These are phyloP conservation scores for Melierax canorus DNA, from an alignment of 2,113 vertebrate species.

Conservation along the genomic window DNA sequence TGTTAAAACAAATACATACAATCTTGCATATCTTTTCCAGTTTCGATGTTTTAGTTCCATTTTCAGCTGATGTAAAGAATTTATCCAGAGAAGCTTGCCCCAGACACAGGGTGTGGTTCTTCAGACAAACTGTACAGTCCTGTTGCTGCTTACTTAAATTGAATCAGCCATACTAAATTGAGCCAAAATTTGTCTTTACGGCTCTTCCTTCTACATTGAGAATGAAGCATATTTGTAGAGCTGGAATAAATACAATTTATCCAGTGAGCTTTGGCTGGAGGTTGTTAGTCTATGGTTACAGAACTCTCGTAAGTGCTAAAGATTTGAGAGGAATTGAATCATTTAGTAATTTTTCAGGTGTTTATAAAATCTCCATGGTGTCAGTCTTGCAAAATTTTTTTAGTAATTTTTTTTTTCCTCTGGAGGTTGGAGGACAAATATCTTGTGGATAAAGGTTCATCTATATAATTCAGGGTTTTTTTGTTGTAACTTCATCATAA, in stretches of 20 bases:
- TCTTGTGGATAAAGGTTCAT: fast-evolving
- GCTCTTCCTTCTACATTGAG: background rate
- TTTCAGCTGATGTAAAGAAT: background rate
- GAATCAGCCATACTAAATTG: background rate
- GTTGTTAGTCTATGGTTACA: background rate
- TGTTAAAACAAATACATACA: background rate
- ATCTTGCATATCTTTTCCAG: background rate
- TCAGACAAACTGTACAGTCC: background rate
- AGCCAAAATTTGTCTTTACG: background rate
- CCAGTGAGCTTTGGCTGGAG: background rate
- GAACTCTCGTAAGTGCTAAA: background rate
- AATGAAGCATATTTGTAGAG: background rate
- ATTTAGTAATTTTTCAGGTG: background rate
- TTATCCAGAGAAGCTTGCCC: background rate
- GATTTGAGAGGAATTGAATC: background rate
- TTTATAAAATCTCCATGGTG: background rate
- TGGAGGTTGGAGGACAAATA: background rate
- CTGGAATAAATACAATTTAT: background rate
- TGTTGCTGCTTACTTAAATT: background rate
- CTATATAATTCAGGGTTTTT: background rate
- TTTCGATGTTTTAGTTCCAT: background rate
- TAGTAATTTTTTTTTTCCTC: background rate
- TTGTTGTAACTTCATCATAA: background rate
- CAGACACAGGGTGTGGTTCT: background rate
- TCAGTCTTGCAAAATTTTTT: background rate